Evolutionary conservation across 2,888 invertebrate species (phyloP), one percentile per base, ranked within the genome.

Genomic region (Cabera pusaria): DNA sequence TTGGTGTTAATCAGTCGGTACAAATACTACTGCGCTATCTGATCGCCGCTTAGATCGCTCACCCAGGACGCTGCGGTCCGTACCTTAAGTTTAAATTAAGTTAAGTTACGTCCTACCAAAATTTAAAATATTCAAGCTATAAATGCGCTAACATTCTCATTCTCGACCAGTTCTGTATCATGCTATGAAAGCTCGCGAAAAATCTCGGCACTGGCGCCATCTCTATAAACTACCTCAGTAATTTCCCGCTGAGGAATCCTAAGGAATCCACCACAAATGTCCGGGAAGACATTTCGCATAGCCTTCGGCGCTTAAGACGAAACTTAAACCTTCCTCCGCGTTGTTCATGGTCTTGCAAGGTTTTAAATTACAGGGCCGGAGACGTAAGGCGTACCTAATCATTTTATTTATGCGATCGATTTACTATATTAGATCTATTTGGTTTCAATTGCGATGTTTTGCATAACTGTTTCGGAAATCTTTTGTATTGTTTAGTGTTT

Each of bases 251-350:
- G 47, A 57, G 52, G 62, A 64, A 64, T 55, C 35, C 10, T 4
- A 39, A 17, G 37, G n/a, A n/a, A n/a, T n/a, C n/a, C n/a, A n/a
- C n/a, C n/a, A n/a, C n/a, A n/a, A n/a, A 39, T 47, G 49, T 56
- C 47, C 55, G 51, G 64, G 61, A 54, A 56, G 36, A 29, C 24
- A 51, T 32, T 51, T 63, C 63, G 25, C 37, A 38, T 46, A 31
- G 32, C 46, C 32, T 16, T 5, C 5, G 35, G 41, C 33, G 19
- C 28, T 38, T 26, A 20, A 34, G 25, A 29, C 19, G 34, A 41
- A 41, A 41, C 35, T 35, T 31, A 40, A 31, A 19, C 28, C 36
- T 28, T 29, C 44, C 44, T 44, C 31, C 24, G 27, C 9, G 44
- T 26, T 33, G 43, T 38, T 23, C 12, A 32, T 32, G 35, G 31